Evolutionary conservation across 2,888 invertebrate species (phyloP).

Genomic region (Branchellion lobata): DNA sequence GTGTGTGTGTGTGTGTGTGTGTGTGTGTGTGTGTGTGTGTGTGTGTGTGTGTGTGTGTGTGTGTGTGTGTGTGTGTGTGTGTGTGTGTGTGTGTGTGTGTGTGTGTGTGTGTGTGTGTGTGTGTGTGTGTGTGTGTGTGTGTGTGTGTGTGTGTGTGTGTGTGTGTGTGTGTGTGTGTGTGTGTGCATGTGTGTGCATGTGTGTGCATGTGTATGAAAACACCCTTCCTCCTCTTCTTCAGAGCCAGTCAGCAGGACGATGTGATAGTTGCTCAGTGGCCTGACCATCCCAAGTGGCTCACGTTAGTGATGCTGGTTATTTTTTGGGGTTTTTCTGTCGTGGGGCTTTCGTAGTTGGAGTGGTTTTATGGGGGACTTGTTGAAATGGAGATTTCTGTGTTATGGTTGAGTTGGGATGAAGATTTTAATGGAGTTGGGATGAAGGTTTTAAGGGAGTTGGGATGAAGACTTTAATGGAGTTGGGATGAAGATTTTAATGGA

Average conservation of each 20-base stretch:
- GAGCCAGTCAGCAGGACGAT: constrained; percentile 78
- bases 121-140: neutral
- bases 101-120: neutral
- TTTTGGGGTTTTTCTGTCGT: too few species aligned
- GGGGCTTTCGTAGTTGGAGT: too few species aligned
- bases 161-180: neutral
- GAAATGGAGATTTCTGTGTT: too few species aligned
- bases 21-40: constrained; percentile 54
- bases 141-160: neutral
- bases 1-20: neutral
- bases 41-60: neutral
- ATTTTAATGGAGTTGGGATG: too few species aligned
- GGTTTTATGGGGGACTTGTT: too few species aligned
- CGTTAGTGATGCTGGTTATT: too few species aligned
- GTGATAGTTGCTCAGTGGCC: constrained; percentile 83
- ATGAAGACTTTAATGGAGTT: too few species aligned
- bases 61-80: neutral
- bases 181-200: neutral
- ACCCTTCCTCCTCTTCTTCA: too few species aligned
- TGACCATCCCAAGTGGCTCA: constrained; percentile 83
- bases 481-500: too few species aligned
- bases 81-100: neutral
- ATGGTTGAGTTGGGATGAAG: too few species aligned
- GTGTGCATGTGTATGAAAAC: neutral
- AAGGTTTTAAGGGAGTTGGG: too few species aligned